Evolutionary conservation across 2,888 invertebrate species (phyloP), one percentile per base, ranked within the genome.

Genomic region (Sarcophaga subvicina): DNA sequence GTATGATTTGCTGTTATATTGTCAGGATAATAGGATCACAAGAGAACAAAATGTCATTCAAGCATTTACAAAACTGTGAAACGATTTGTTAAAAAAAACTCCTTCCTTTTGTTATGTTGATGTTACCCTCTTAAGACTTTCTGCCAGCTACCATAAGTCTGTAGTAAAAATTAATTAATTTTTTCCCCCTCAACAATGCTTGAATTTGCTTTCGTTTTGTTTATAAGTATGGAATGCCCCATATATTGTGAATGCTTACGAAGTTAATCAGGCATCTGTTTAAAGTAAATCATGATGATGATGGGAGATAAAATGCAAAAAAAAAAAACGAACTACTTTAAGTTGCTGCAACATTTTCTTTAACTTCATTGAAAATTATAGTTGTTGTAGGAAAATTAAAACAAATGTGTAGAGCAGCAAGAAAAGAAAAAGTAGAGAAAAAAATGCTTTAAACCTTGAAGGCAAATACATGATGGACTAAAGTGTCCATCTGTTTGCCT

Each of bases 351-450:
- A 5, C 17, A 69, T 20, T 37, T 22, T 69, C n/a, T 70, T 54
- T 17, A 63, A 20, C n/a, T 6, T 14, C 63, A 14, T 22, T 22
- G 6, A 27, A 75, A 37, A 59, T 25, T 47, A 66, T 47, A 12
- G 59, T 64, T 69, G 59, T 20, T 62, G 67, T 37, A 49, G 10
- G 37, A 79, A 79, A 84, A 59, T 69, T 73, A 25, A 73, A 79
- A 54, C 60, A 81, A 86, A 77, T 85, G 70, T 70, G 79, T 85
- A 70, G 37, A 37, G 37, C 37, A 37, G 8, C 37, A 37, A 37
- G 37, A 0, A 10, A 8, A 37, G 6, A 27, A 37, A 37, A 37
- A 37, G 37, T 37, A 27, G 27, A 37, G 37, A 37, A 70, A 70
- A 82, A 82, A 82, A 78, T 79, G 12, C 66, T 64, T 62, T 49